phyloP scores from a whole-genome alignment of 92 coral and sea anemone genomes.

The Parazoanthus darwini region DNA sequence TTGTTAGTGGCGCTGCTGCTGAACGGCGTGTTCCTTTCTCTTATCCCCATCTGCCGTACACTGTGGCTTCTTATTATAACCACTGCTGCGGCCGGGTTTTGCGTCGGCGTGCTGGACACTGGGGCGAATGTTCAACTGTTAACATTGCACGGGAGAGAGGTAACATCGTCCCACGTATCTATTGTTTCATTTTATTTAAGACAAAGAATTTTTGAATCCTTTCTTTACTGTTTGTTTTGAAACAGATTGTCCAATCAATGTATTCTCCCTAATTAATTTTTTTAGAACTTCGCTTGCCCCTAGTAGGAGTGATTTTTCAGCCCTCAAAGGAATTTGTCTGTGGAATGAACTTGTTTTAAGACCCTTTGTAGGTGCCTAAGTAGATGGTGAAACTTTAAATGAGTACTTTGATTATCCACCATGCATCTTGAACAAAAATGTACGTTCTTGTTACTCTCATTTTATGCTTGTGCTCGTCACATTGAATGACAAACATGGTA shows the following conservation, averaged over 20 bases:
- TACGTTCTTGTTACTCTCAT: no score
- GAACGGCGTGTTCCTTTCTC: slow-evolving; percentile 76
- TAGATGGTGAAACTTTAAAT: no score
- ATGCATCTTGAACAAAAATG: no score
- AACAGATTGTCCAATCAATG: no score
- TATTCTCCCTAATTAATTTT: not conserved
- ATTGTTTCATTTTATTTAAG: not conserved
- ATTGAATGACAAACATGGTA: no score
- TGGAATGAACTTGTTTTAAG: not conserved
- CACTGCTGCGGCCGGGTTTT: slow-evolving; percentile 92
- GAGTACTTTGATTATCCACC: no score
- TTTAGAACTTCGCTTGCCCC: not conserved
- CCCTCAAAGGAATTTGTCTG: no score
- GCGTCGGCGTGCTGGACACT: slow-evolving; percentile 91
- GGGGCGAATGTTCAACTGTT: slow-evolving; percentile 87
- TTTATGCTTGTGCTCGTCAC: no score
- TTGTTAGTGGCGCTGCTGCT: slow-evolving; percentile 66
- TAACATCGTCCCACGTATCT: not conserved
- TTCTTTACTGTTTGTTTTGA: not conserved
- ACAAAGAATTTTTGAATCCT: not conserved
- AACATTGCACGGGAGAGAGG: slow-evolving; percentile 85
- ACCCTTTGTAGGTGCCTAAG: not conserved
- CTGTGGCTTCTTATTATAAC: slow-evolving; percentile 78
- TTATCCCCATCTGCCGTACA: slow-evolving; percentile 83
- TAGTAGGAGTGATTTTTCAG: not conserved